Percentiles rank a stretch among this genome's conserved stretches.
These are phyloP conservation scores for Zaprionus vittiger DNA, from an alignment of 1,140 invertebrate genomes.

Conservation along the genomic window DNA sequence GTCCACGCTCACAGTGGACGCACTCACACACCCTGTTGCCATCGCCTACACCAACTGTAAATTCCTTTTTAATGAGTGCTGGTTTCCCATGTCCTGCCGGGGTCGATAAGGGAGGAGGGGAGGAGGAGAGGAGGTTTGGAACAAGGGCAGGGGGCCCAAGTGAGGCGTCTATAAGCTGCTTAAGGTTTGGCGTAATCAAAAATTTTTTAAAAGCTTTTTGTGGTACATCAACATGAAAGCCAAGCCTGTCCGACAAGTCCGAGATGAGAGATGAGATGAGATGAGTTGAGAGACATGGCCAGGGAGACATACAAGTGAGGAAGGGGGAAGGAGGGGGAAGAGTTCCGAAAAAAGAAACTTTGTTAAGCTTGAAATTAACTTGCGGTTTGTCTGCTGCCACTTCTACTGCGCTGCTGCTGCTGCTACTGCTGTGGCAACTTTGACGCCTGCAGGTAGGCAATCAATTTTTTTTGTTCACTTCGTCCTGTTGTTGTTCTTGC, in stretches of 20 bases:
- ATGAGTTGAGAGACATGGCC: conserved; percentile 4
- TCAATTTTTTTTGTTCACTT: conserved; percentile 58
- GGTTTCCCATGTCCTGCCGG: conserved; percentile 42
- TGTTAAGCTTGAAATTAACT: conserved; percentile 83
- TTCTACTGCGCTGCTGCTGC: background rate
- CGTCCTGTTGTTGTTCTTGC: conserved; percentile 31
- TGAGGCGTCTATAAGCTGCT: conserved; percentile 69
- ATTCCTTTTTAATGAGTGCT: conserved; percentile 83
- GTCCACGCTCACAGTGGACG: conserved; percentile 18
- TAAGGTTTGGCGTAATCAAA: conserved; percentile 81
- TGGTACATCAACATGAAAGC: conserved; percentile 72
- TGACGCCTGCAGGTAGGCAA: conserved; percentile 80
- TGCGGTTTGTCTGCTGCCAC: conserved; percentile 69
- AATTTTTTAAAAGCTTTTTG: conserved; percentile 82
- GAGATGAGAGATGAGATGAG: conserved; percentile 24
- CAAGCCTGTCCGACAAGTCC: conserved; percentile 38
- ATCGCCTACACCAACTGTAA: conserved; percentile 48
- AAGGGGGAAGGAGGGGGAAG: conserved; percentile 5
- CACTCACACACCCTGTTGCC: background rate
- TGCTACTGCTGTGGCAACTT: conserved; percentile 56
- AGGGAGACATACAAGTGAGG: background rate
- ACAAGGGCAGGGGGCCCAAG: background rate
- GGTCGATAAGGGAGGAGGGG: background rate
- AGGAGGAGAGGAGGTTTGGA: background rate
- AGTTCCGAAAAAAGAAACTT: conserved; percentile 55